These are phyloP conservation scores for Polydesmus complanatus DNA, from an alignment of 2,888 invertebrate genomes.

Conservation along the genomic window DNA sequence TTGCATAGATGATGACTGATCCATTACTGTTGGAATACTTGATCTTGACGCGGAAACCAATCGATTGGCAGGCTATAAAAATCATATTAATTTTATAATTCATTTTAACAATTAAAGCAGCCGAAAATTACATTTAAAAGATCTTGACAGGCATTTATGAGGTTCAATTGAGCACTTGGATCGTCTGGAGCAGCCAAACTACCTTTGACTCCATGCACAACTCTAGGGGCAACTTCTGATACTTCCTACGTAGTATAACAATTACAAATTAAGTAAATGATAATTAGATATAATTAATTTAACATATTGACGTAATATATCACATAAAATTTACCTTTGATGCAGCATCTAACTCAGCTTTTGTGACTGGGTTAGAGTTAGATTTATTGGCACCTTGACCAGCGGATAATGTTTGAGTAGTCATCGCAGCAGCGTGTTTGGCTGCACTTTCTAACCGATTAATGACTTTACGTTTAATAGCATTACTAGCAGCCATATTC, in stretches of 20 bases:
- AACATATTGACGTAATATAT: background rate
- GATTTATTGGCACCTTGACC: constrained; percentile 66
- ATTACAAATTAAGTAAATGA: background rate
- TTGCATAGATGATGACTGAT: constrained; percentile 60
- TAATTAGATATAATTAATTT: too few species aligned
- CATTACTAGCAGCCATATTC: constrained; percentile 72
- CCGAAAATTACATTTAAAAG: constrained; percentile 50
- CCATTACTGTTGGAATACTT: constrained; percentile 65
- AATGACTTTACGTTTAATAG: constrained; percentile 56
- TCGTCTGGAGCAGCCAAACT: constrained; percentile 54
- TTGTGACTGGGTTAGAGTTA: constrained; percentile 49
- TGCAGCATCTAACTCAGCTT: constrained; percentile 60
- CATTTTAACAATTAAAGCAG: background rate
- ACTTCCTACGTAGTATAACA: constrained; percentile 32
- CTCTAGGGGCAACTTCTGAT: constrained; percentile 60
- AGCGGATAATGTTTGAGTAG: constrained; percentile 80
- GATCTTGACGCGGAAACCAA: constrained; percentile 63
- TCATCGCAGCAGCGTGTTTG: constrained; percentile 69
- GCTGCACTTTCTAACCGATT: constrained; percentile 52
- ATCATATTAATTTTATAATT: background rate
- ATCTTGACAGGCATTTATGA: constrained; percentile 69
- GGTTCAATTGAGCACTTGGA: constrained; percentile 58
- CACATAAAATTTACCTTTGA: constrained; percentile 39
- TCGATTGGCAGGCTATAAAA: constrained; percentile 46
- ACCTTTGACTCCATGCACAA: constrained; percentile 63